Evolutionary conservation across 2,113 vertebrate species (phyloP), one percentile per base, ranked within the genome.

Genomic region (Hirundichthys speculiger): DNA sequence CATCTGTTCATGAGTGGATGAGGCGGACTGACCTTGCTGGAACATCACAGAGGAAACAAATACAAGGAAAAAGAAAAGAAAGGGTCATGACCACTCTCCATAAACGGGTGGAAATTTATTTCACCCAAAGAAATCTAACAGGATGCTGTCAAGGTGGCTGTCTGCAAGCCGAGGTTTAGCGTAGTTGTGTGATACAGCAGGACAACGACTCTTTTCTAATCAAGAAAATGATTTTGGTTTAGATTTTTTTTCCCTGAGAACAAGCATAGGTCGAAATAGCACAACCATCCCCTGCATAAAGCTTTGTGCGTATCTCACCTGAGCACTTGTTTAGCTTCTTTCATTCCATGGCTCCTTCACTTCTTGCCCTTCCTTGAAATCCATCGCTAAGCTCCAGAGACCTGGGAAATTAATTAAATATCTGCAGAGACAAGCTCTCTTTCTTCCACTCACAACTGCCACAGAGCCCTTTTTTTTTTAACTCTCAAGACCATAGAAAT

Each of bases 361-460:
- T 52, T 39, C 3, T 42, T 51, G 30, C 39, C 59, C 52, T 63
- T 52, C 39, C 73, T 56, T 38, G 51, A 38, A 64, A 55, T 71
- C 55, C 69, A 64, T 49, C 67, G 55, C 50, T 62, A 39, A 21
- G 55, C 72, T 50, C 51, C 3, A 1, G 82, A 64, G 72, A 81
- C 46, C 41, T 15, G 47, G 24, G 24, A 84, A 82, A 86, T 83
- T 76, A 86, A 88, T 87, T 80, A 80, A 87, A 88, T 39, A 51
- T 83, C 72, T 66, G 56, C 66, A 86, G 87, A 85, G 83, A 90
- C 80, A 86, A 56, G 55, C 43, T 50, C 24, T 67, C 57, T 65
- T 69, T 74, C 57, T 79, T 15, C 61, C 30, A 50, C 69, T 58
- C 52, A 50, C 54, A 64, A 30, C 53, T 63, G 58, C 65, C 54